Base-by-base conservation (phyloP, 2,888 invertebrate genomes). In the Drosophila eohydei region DNA sequence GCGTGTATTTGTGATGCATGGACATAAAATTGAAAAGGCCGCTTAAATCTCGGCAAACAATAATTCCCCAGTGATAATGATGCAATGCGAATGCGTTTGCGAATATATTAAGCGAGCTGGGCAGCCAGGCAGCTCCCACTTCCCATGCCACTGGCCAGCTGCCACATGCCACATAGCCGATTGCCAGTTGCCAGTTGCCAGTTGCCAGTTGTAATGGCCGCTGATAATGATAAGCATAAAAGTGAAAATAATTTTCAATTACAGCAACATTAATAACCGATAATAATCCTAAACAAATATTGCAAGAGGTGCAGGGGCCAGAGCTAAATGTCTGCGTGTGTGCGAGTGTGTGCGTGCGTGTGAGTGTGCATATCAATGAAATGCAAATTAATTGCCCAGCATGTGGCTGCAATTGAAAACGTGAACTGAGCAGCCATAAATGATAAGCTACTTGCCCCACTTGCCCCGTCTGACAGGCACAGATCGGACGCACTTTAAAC, bases 201-300 rank as follows among this genome's bases (percentile, higher is more conserved):
- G 66, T 63, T 46, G 50, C 50, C 54, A n/a, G 64, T 55, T 50
- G 63, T 63, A 70, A 74, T 61, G 80, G 66, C 40, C 80, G 52
- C 58, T 65, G 80, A 68, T 79, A 79, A 69, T 77, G 71, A 76
- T 74, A 86, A 86, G 74, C 90, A 85, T 77, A 89, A 87, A 87
- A 87, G 86, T 87, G 86, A 87, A 89, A 89, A 87, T 88, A 85
- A 89, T 87, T 87, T 87, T 87, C 86, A 87, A 87, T 87, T 87
- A 89, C 88, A 89, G 86, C 78, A 80, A 82, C 90, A 87, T 87
- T 89, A 89, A 89, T 86, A 88, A 85, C 83, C 89, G 84, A 86
- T 88, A 85, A 87, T 89, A 89, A 88, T 87, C 88, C 86, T 89
- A 87, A 87, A 85, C 86, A 89, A 87, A 89, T 88, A 88, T 76